A percentile compares a stretch with the other conserved stretches of the same genome.
Evolutionary conservation across 2,888 invertebrate species (phyloP).

Genomic region (Sipunculus nudus): DNA sequence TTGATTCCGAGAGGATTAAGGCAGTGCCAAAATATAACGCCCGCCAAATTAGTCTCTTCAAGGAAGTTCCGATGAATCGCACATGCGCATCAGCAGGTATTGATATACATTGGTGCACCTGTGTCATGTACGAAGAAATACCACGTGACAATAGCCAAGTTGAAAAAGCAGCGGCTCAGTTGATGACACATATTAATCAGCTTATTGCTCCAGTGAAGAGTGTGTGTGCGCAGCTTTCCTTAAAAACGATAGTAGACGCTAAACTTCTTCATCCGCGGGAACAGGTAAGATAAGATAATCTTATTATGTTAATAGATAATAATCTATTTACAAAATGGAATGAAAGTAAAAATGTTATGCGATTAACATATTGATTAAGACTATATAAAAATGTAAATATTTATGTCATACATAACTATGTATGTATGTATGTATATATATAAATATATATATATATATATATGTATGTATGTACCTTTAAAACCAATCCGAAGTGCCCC

Average conservation of each 20-base stretch:
- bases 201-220: conserved; percentile 36
- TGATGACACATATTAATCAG: conserved; percentile 45
- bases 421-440: no score
- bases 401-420: no score
- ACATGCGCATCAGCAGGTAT: conserved; percentile 53
- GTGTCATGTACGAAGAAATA: conserved; percentile 46
- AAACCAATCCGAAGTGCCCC: no score
- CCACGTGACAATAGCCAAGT: conserved; percentile 40
- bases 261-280: conserved; percentile 49
- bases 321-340: no score
- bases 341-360: no score
- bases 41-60: conserved; percentile 53
- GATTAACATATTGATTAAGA: no score
- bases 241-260: conserved; percentile 38
- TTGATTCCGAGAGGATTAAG: conserved; percentile 49
- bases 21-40: conserved; percentile 1
- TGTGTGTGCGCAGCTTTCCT: conserved; percentile 38
- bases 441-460: no score
- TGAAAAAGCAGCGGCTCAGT: conserved; percentile 35
- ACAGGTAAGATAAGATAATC: no score
- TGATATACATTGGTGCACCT: conserved; percentile 60
- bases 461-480: no score
- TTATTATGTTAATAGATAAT: no score
- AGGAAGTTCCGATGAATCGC: conserved; percentile 48
- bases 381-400: no score